phyloP scores from a whole-genome alignment of 2,797 vertebrate genomes.

The Notamacropus eugenii region DNA sequence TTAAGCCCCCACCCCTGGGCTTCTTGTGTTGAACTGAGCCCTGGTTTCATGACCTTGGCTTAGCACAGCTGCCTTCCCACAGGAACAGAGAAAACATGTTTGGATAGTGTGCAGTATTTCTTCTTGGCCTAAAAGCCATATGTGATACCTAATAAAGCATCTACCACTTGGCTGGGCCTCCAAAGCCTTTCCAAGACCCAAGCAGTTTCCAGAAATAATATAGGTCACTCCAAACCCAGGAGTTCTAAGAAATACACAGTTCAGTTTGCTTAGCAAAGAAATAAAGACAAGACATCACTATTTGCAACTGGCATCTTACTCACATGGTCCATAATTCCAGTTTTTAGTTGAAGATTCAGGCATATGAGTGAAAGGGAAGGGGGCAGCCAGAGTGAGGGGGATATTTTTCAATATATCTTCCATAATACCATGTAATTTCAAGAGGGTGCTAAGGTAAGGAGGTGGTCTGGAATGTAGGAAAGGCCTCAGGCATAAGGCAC shows the following conservation, averaged over 20 bases:
- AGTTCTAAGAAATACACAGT: background rate
- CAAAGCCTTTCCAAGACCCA: background rate
- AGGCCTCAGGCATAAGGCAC: background rate
- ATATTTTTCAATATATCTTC: background rate
- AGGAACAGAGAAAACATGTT: background rate
- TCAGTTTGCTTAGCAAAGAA: background rate
- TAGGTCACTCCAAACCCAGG: background rate
- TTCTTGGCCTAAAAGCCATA: background rate
- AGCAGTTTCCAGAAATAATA: background rate
- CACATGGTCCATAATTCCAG: background rate
- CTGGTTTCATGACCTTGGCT: background rate
- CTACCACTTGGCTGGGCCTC: background rate
- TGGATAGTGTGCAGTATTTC: background rate
- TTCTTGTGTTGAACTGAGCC: background rate
- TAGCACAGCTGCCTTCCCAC: background rate
- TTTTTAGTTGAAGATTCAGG: background rate
- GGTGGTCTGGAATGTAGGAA: background rate
- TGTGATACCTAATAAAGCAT: slow-evolving; percentile 1
- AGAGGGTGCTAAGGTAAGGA: background rate
- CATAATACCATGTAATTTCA: background rate
- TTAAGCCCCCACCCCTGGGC: background rate
- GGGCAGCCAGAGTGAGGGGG: background rate
- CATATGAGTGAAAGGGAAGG: background rate
- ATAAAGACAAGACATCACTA: background rate
- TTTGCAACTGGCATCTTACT: background rate